Percentiles rank a stretch among this genome's conserved stretches.
phyloP scores from a whole-genome alignment of 2,797 vertebrate genomes.

The Chiroxiphia lanceolata region DNA sequence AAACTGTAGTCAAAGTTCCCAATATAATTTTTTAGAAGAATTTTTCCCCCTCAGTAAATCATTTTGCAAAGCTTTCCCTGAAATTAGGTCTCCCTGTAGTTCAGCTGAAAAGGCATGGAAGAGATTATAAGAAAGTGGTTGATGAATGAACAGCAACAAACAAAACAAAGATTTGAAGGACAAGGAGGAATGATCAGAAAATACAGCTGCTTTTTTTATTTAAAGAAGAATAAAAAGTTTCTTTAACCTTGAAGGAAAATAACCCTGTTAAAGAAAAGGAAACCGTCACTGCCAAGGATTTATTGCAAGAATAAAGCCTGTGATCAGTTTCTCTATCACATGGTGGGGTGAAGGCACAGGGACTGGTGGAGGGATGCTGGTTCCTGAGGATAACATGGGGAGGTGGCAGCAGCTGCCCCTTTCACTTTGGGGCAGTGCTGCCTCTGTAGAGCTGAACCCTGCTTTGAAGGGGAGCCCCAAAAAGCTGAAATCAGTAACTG shows the following conservation, averaged over 20 bases:
- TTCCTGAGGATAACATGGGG: not conserved
- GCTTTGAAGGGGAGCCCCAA: not conserved
- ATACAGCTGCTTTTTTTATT: not conserved
- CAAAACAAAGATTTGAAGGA: not conserved
- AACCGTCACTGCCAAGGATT: not conserved
- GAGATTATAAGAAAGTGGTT: not conserved
- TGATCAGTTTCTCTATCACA: not conserved
- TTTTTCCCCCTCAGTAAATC: not conserved
- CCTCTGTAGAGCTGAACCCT: accelerated
- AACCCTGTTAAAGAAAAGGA: not conserved
- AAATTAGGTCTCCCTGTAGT: not conserved
- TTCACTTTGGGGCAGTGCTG: not conserved
- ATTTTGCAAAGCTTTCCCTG: not conserved
- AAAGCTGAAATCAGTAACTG: not conserved
- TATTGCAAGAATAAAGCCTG: not conserved
- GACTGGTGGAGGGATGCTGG: not conserved
- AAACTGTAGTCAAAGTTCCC: not conserved
- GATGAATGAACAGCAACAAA: not conserved
- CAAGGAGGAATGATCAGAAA: not conserved
- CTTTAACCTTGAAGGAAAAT: not conserved
- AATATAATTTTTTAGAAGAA: not conserved
- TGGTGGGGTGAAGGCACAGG: not conserved
- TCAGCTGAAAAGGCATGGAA: not conserved
- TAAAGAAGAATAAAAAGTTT: not conserved
- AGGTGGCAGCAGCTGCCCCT: not conserved